These are phyloP conservation scores for Ophraella communa DNA, from an alignment of 2,888 invertebrate genomes.

Conservation along the genomic window DNA sequence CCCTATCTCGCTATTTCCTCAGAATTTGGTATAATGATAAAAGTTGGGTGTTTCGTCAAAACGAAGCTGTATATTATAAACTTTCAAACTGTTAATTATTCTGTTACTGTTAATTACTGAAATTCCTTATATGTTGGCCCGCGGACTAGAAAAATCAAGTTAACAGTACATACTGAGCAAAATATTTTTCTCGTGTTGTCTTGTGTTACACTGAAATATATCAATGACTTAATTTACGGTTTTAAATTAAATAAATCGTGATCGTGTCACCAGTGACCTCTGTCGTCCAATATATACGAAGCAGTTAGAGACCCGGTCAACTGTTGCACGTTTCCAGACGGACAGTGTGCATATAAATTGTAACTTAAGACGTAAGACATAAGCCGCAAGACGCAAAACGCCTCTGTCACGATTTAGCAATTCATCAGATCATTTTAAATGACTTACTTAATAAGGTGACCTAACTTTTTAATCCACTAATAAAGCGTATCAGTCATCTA, in stretches of 20 bases:
- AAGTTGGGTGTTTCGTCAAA: too few species aligned
- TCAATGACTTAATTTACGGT: conserved; percentile 7
- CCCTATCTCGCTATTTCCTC: too few species aligned
- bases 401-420: conserved; percentile 47
- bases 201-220: too few species aligned
- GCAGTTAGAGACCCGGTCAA: conserved; percentile 36
- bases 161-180: neutral
- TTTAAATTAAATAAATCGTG: conserved; percentile 1
- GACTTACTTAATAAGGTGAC: conserved; percentile 54
- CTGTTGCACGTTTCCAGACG: conserved; percentile 40
- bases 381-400: conserved; percentile 36
- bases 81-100: too few species aligned
- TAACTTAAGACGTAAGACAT: conserved; percentile 9
- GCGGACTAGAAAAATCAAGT: too few species aligned
- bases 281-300: conserved; percentile 29
- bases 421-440: conserved; percentile 55
- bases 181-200: neutral
- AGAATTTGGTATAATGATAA: too few species aligned
- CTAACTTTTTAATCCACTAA: conserved; percentile 49
- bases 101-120: too few species aligned
- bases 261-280: conserved; percentile 32
- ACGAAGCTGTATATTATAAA: too few species aligned
- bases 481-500: conserved; percentile 43
- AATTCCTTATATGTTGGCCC: too few species aligned
- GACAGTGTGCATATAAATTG: conserved; percentile 15